Evolutionary conservation across 1,140 invertebrate genomes (phyloP).

Genomic region (Drosophila ananassae): DNA sequence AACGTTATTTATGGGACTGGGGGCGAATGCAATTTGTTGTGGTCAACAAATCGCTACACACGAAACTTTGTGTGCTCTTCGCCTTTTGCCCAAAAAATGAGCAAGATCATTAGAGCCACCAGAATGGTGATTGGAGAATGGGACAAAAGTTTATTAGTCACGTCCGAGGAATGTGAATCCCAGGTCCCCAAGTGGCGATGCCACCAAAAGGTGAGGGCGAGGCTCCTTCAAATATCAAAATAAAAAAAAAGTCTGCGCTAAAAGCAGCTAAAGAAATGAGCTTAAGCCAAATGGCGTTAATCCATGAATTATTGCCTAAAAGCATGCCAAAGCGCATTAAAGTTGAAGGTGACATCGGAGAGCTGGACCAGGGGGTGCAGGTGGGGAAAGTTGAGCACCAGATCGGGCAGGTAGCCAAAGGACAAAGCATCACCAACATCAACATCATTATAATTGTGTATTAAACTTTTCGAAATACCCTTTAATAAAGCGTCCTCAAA

Average conservation of each 20-base stretch:
- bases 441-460: background rate
- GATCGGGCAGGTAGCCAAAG: constrained; percentile 45
- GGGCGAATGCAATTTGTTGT: constrained; percentile 77
- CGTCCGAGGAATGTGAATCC: constrained; percentile 68
- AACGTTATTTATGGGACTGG: constrained; percentile 69
- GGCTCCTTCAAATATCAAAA: constrained; percentile 57
- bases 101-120: constrained; percentile 46
- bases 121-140: constrained; percentile 6
- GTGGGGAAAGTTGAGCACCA: constrained; percentile 6
- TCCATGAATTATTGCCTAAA: constrained; percentile 84
- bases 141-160: constrained; percentile 77
- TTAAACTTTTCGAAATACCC: constrained; percentile 8
- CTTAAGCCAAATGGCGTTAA: constrained; percentile 83
- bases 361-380: constrained; percentile 24
- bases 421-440: constrained; percentile 39
- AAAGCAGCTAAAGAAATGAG: constrained; percentile 77
- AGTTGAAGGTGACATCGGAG: constrained; percentile 48
- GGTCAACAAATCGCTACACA: constrained; percentile 79
- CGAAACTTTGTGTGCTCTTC: constrained; percentile 42
- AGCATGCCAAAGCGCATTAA: constrained; percentile 83
- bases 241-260: constrained; percentile 45
- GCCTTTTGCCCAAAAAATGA: constrained; percentile 37
- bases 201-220: constrained; percentile 58
- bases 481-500: background rate
- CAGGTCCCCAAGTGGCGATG: constrained; percentile 24